These are phyloP conservation scores for Ichneumoninae sp. DNA, from an alignment of 2,888 invertebrate genomes.

Conservation along the genomic window DNA sequence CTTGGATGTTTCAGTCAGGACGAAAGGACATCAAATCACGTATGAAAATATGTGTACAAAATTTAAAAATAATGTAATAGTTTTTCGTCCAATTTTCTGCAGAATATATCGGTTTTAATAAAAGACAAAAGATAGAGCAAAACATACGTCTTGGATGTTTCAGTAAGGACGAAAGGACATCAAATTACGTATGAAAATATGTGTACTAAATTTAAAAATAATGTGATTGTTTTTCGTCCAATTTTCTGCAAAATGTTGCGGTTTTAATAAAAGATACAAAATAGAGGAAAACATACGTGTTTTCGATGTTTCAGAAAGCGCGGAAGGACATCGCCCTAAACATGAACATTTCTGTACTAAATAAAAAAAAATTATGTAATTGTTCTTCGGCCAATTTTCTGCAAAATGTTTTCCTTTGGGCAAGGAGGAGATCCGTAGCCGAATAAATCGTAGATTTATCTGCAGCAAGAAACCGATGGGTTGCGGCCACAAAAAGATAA, in stretches of 20 bases:
- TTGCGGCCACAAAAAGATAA: background rate
- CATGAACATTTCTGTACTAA: no score
- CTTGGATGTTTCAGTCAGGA: no score
- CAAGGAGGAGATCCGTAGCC: background rate
- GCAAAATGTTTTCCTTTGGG: background rate
- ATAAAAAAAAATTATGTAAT: background rate
- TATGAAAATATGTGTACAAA: no score
- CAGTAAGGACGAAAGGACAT: background rate
- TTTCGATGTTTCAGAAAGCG: background rate
- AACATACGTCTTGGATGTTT: slow-evolving; percentile 12
- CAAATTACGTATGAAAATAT: background rate
- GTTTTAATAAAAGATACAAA: background rate
- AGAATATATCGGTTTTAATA: no score
- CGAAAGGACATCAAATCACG: no score
- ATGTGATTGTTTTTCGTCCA: background rate
- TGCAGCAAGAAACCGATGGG: background rate
- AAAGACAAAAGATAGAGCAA: background rate
- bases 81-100: no score
- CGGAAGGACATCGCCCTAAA: background rate
- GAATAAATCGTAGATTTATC: slow-evolving; percentile 4
- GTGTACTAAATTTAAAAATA: background rate
- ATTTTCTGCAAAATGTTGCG: background rate
- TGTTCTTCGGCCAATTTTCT: background rate
- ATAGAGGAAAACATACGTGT: slow-evolving; percentile 1
- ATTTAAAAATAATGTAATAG: no score